These are phyloP conservation scores for Pyxicephalus adspersus DNA, from an alignment of 2,113 vertebrate species.

Conservation along the genomic window DNA sequence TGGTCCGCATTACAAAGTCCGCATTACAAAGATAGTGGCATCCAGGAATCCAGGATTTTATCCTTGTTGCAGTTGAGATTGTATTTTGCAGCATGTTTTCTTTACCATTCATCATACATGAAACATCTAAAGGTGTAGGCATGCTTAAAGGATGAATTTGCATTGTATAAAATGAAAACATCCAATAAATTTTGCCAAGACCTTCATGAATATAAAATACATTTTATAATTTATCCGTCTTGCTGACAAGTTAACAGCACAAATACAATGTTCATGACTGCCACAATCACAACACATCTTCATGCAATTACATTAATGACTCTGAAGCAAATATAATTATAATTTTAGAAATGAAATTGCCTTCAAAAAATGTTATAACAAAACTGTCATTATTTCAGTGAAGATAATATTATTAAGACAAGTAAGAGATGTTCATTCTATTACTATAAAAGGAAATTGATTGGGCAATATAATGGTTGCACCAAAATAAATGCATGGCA, in stretches of 20 bases:
- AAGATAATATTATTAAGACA: constrained; percentile 11
- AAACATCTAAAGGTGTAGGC: no score
- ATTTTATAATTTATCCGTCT: constrained; percentile 1
- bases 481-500: no score
- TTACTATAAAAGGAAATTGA: background rate
- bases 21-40: no score
- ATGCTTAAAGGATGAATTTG: no score
- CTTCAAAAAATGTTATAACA: constrained; percentile 40
- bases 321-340: constrained; percentile 36
- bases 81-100: no score
- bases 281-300: constrained; percentile 33
- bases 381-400: constrained; percentile 25
- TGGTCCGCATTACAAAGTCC: no score
- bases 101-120: no score
- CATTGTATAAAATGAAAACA: no score
- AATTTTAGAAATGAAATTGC: constrained; percentile 17
- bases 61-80: no score
- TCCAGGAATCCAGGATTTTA: no score
- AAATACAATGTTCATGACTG: constrained; percentile 20
- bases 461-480: background rate
- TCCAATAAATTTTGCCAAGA: no score
- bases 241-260: constrained; percentile 11
- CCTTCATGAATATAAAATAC: no score
- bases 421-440: background rate
- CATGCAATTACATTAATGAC: constrained; percentile 33